Evolutionary conservation across 2,113 vertebrate species (phyloP), one percentile per base, ranked within the genome.

Genomic region (Phocoena phocoena): DNA sequence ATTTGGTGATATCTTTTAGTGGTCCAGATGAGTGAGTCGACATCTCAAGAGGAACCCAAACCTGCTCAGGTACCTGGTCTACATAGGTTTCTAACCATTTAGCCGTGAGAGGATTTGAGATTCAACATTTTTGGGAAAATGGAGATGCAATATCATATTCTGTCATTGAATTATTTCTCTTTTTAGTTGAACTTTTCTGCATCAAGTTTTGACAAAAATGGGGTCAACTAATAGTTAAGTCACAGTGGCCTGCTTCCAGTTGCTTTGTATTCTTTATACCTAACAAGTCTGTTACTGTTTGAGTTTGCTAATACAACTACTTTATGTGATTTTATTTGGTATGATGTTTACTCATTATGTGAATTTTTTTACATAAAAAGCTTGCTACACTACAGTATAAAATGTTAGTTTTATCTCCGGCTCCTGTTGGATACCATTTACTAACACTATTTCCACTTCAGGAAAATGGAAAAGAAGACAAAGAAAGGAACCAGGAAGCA

Each of bases 1-100:
- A 60, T 83, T 77, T 88, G n/a, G 8, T 96, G 62, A 71, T 62
- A 58, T 26, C 26, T 94, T 87, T 83, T 63, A 63, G 74, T 79
- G 74, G 47, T 62, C 74, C 58, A 96, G 82, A 98, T 98, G 97
- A 98, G 83, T 89, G 87, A 96, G 20, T 93, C 85, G 68, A 0
- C 55, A 65, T 65, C 85, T 76, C 88, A 91, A 90, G 93, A 97
- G 88, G 88, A 92, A 62, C 14, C 21, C 65, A 94, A 55, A 81
- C 36, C 58, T 67, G 18, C 55, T 90, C 96, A 98, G 98, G 97
- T 98, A 97, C 8, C 11, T 92, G 33, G 28, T 84, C 44, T 88
- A 63, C n/a, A 71, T 79, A 81, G 17, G 6, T 97, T 97, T 94
- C n/a, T 97, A 89, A 90, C 17, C 15, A 91, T 94, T 93, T 95